Evolutionary conservation across 2,797 vertebrate genomes (phyloP).

Genomic region (Thunnus albacares): DNA sequence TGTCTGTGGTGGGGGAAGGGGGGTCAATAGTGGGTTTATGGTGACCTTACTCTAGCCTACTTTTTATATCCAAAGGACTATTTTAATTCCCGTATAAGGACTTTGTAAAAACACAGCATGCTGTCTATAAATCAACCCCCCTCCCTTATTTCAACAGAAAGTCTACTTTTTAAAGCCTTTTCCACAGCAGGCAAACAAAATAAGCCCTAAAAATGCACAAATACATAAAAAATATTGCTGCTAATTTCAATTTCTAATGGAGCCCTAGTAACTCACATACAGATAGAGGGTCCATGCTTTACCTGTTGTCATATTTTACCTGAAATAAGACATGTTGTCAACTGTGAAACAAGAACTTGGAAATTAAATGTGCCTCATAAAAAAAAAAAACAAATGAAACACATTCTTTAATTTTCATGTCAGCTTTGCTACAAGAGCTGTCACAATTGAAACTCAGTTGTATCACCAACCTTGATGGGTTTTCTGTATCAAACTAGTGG

Average conservation of each 20-base stretch:
- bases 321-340: not conserved
- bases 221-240: not conserved
- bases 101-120: not conserved
- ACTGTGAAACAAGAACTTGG: not conserved
- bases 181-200: not conserved
- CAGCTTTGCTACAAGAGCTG: not conserved
- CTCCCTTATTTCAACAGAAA: not conserved
- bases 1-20: not conserved
- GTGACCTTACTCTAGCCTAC: not conserved
- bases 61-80: not conserved
- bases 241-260: not conserved
- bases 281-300: not conserved
- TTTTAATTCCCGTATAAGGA: not conserved
- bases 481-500: no score
- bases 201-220: not conserved
- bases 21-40: not conserved
- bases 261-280: not conserved
- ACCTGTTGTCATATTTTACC: not conserved
- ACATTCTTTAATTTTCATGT: not conserved
- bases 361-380: not conserved
- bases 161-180: not conserved
- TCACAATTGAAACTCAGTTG: not conserved
- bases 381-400: not conserved
- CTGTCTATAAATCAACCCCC: not conserved
- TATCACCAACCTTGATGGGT: not conserved